Evolutionary conservation across 2,888 invertebrate species (phyloP).

Genomic region (Thelaira solivaga): DNA sequence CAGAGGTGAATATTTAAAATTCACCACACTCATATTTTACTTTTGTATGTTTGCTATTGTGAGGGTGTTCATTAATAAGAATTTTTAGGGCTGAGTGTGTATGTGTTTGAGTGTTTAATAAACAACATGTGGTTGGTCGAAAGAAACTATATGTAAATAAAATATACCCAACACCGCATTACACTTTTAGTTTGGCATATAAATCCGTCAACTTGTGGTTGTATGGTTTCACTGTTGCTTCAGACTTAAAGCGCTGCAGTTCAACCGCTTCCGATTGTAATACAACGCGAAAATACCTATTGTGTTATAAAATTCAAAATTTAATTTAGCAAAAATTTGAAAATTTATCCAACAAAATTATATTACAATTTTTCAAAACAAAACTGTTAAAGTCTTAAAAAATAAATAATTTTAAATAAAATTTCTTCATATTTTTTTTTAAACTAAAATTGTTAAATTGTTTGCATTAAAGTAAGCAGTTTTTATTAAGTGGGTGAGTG

Average conservation of each 20-base stretch:
- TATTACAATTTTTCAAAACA: too few relatives aligned
- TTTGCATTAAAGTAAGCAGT: too few relatives aligned
- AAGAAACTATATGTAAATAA: neutral
- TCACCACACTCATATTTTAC: slow-evolving; percentile 39
- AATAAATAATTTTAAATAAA: too few relatives aligned
- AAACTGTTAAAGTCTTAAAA: too few relatives aligned
- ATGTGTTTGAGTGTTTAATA: slow-evolving; percentile 5
- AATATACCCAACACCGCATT: slow-evolving; percentile 5
- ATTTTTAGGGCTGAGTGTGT: neutral
- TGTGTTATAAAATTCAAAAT: slow-evolving; percentile 18
- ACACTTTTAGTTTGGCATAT: slow-evolving; percentile 65
- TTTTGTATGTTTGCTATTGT: neutral
- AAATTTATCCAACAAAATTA: too few relatives aligned
- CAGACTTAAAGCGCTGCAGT: slow-evolving; percentile 72
- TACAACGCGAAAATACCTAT: slow-evolving; percentile 1
- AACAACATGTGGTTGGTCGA: slow-evolving; percentile 60
- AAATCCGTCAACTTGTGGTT: slow-evolving; percentile 70
- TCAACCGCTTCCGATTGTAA: slow-evolving; percentile 50
- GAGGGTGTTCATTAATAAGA: neutral
- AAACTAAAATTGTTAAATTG: too few relatives aligned
- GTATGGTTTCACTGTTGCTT: slow-evolving; percentile 72
- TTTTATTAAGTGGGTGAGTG: too few relatives aligned
- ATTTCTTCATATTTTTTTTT: too few relatives aligned
- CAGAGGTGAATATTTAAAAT: slow-evolving; percentile 1
- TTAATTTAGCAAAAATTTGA: neutral